Conservation (phyloP, 2,113 vertebrate genomes). For the Arenaria interpres region DNA sequence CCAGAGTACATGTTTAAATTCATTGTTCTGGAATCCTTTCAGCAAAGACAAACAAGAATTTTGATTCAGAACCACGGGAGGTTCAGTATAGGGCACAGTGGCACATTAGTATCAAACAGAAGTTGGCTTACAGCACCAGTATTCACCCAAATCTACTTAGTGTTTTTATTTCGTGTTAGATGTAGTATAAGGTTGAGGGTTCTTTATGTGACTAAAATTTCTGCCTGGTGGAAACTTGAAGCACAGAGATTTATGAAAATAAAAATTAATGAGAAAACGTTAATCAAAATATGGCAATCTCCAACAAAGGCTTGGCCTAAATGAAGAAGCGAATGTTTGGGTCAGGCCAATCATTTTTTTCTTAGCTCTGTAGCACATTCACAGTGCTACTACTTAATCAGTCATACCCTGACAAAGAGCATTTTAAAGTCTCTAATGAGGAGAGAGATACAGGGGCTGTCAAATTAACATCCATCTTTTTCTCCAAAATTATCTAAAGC, state of each 20-base stretch:
- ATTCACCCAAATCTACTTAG: background rate
- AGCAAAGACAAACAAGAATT: background rate
- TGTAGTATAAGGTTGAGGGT: background rate
- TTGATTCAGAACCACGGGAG: background rate
- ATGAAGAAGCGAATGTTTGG: background rate
- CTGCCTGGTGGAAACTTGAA: background rate
- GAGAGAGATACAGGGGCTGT: background rate
- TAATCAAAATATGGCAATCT: background rate
- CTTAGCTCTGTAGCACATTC: background rate
- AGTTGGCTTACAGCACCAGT: background rate
- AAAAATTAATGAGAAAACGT: background rate
- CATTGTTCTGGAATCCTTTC: background rate
- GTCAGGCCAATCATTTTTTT: background rate
- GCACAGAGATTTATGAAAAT: background rate
- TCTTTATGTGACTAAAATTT: background rate
- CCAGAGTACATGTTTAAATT: background rate
- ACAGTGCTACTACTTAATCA: background rate
- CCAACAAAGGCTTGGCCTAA: background rate
- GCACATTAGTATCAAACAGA: background rate
- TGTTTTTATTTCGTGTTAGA: background rate
- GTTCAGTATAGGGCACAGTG: background rate
- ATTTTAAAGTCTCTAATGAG: constrained; percentile 1
- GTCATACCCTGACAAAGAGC: background rate
- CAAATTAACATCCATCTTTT: background rate
- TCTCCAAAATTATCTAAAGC: background rate